Evolutionary conservation across 92 coral and sea anemone species (phyloP).

Genomic region (Desmophyllum pertusum): DNA sequence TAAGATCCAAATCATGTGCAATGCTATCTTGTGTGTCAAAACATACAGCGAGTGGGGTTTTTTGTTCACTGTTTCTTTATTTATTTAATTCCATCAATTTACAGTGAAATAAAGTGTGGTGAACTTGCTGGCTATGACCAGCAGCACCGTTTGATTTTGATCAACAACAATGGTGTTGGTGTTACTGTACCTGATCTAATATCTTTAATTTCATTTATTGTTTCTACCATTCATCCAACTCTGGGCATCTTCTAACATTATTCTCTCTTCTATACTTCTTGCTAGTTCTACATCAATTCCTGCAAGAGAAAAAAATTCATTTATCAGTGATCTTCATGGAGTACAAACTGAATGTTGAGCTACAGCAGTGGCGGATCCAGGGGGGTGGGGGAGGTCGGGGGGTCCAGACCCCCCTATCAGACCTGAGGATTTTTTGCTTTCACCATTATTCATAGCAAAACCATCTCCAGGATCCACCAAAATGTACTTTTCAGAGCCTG

Average conservation of each 20-base stretch:
- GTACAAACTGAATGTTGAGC: not conserved
- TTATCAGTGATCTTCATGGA: not conserved
- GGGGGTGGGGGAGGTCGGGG: no score
- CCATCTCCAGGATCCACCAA: no score
- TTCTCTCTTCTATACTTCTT: slow-evolving; percentile 92
- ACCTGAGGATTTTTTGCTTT: no score
- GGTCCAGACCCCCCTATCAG: no score
- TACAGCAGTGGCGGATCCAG: no score
- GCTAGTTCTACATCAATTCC: slow-evolving; percentile 98
- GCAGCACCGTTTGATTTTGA: not conserved
- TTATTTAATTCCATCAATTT: no score
- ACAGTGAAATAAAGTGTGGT: not conserved
- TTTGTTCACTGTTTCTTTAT: no score
- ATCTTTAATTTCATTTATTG: slow-evolving; percentile 80
- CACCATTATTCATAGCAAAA: no score
- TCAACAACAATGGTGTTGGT: not conserved
- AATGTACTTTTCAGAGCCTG: no score
- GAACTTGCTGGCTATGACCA: not conserved
- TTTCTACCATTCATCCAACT: slow-evolving; percentile 89
- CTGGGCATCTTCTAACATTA: slow-evolving; percentile 97
- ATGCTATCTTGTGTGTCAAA: no score
- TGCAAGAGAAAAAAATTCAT: slow-evolving; percentile 16
- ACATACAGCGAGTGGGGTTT: no score
- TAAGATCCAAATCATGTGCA: no score
- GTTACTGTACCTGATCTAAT: slow-evolving; percentile 73